phyloP scores from a whole-genome alignment of 2,888 invertebrate genomes.

The Drosophila pegasa region DNA sequence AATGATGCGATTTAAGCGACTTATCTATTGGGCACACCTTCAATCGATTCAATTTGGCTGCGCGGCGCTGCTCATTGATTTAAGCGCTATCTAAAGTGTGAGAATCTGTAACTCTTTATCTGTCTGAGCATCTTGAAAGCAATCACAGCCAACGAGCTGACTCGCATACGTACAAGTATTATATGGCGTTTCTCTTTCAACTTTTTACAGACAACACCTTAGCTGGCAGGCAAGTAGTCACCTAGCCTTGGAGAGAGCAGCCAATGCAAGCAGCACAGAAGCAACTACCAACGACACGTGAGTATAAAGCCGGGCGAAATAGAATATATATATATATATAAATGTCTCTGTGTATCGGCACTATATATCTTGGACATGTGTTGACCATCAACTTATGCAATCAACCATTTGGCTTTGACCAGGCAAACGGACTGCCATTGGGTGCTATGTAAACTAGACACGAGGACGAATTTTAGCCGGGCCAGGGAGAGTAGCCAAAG shows the following conservation, averaged over 20 bases:
- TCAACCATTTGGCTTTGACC: constrained; percentile 80
- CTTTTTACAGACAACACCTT: constrained; percentile 29
- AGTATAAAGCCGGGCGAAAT: constrained; percentile 42
- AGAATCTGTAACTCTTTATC: constrained; percentile 25
- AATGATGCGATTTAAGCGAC: not conserved
- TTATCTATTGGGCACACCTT: not conserved
- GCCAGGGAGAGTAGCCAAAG: not conserved
- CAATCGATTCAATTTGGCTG: constrained; percentile 16
- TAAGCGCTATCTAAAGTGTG: constrained; percentile 10
- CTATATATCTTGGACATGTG: constrained; percentile 76
- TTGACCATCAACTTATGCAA: constrained; percentile 80
- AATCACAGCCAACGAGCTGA: constrained; percentile 33
- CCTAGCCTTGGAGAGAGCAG: constrained; percentile 57
- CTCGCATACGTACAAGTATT: constrained; percentile 19
- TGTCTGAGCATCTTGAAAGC: constrained; percentile 33
- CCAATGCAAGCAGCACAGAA: constrained; percentile 75
- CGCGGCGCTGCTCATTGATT: constrained; percentile 19
- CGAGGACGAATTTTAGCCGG: constrained; percentile 4
- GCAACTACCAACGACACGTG: constrained; percentile 68
- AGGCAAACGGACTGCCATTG: constrained; percentile 63
- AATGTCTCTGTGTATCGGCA: constrained; percentile 41
- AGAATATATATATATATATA: constrained; percentile 8
- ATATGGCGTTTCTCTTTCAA: not conserved
- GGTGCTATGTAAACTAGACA: constrained; percentile 72
- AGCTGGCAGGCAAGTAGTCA: constrained; percentile 31